Base-by-base conservation (phyloP, 2,888 invertebrate species). In the Drosophila rubida region DNA sequence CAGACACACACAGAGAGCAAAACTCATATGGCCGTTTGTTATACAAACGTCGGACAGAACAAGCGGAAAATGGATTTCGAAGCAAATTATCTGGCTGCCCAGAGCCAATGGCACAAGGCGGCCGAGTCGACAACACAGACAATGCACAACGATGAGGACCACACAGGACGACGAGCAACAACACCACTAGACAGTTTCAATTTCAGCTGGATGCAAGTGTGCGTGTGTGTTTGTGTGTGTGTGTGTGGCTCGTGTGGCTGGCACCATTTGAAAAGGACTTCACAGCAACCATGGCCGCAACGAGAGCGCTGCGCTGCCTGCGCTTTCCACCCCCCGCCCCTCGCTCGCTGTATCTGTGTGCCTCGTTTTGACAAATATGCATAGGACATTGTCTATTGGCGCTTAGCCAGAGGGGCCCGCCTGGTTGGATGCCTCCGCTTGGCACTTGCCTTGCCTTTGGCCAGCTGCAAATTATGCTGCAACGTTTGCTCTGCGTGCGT, bases 1-100 rank as follows among this genome's bases (percentile, higher is more conserved):
- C 2, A 53, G 44, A 49, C 27, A 51, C 19, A 35, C 5, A 51
- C 7, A 16, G 14, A 48, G 7, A 50, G 13, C 37, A 35, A 37
- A 59, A 30, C 41, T 60, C 35, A 64, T 49, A 45, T 39, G 50
- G 41, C 16, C 58, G 59, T 61, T 71, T 65, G 78, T 67, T 67
- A 53, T 59, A 60, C 68, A 65, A 71, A 69, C 54, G 63, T 69
- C 67, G 74, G 62, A 71, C 48, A 78, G 74, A 84, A 82, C 76
- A 76, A 80, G 78, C 87, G 84, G 82, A 86, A 89, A 89, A 88
- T 89, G 88, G 88, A 86, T 87, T 80, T 80, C 78, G 77, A 84
- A 88, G 89, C 90, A 89, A 86, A 89, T 89, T 84, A 89, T 80
- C 80, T 80, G 84, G 30, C 69, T 63, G 42, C 46, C 48, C 57